phyloP scores from a whole-genome alignment of 2,113 vertebrate species.

The Notarius quadriscutis region DNA sequence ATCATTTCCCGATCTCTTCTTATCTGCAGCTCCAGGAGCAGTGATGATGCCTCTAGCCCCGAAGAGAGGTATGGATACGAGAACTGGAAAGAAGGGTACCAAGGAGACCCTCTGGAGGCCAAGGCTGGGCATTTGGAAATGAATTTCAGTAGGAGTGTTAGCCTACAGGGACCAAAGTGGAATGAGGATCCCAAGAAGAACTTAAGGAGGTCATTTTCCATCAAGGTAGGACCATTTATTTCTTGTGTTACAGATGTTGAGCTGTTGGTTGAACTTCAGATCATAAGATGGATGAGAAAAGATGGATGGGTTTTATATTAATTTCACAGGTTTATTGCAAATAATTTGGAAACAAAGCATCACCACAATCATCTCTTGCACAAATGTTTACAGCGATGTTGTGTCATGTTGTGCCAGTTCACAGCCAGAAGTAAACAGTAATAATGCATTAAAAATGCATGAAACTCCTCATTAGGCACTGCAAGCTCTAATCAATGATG shows the following conservation, averaged over 20 bases:
- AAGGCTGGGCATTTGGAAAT: slow-evolving; percentile 24
- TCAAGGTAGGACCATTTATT: slow-evolving; percentile 77
- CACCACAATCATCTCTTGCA: not conserved
- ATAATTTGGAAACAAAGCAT: not conserved
- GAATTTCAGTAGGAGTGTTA: slow-evolving; percentile 20
- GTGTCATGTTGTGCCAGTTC: not conserved
- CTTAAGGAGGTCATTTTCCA: slow-evolving; percentile 74
- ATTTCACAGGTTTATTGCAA: not conserved
- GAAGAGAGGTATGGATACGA: slow-evolving; percentile 74
- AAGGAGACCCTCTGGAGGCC: slow-evolving; percentile 58
- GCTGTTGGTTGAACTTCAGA: not conserved
- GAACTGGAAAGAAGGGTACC: slow-evolving; percentile 59
- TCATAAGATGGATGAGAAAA: not conserved
- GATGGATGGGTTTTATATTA: not conserved
- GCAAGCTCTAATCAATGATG: not conserved
- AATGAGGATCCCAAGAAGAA: slow-evolving; percentile 53
- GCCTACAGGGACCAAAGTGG: slow-evolving; percentile 23
- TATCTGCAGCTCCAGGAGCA: slow-evolving; percentile 81
- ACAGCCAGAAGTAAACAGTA: not conserved
- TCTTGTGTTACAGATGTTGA: not conserved
- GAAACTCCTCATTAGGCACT: not conserved
- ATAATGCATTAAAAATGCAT: not conserved
- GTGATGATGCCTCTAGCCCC: slow-evolving; percentile 76
- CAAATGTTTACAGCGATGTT: not conserved
- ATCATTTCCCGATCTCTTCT: slow-evolving; percentile 88